These are phyloP conservation scores for Drosophila bunnanda DNA, from an alignment of 2,888 invertebrate species.

Conservation along the genomic window DNA sequence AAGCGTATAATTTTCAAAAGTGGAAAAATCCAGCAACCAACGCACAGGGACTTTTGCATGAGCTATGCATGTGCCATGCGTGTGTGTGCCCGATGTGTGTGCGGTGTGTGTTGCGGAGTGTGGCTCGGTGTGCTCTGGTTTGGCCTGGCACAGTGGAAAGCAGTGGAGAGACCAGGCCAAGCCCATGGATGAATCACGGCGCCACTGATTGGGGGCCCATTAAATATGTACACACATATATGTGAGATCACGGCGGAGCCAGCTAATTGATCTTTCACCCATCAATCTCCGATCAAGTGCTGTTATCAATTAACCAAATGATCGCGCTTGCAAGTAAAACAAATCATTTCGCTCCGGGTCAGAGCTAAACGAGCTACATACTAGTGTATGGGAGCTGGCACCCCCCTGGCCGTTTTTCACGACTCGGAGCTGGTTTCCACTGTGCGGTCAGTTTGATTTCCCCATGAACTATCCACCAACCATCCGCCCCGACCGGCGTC, in stretches of 20 bases:
- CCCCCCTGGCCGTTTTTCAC: conserved; percentile 8
- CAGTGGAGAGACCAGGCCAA: conserved; percentile 14
- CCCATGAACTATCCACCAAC: conserved; percentile 36
- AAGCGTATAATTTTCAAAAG: conserved; percentile 79
- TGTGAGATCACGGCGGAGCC: conserved; percentile 38
- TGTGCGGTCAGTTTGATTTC: conserved; percentile 62
- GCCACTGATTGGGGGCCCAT: conserved; percentile 33
- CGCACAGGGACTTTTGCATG: conserved; percentile 42
- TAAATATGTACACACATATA: conserved; percentile 5
- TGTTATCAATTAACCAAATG: conserved; percentile 67
- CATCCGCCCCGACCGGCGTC: conserved; percentile 5
- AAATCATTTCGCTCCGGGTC: conserved; percentile 64
- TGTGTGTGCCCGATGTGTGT: conserved; percentile 21
- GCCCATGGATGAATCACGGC: conserved; percentile 36
- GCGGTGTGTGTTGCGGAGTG: conserved; percentile 10
- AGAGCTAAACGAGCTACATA: conserved; percentile 49
- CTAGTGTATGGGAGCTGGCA: not conserved
- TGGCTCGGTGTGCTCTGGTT: conserved; percentile 33
- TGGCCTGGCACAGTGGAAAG: conserved; percentile 57
- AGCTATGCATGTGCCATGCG: not conserved
- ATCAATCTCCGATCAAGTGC: conserved; percentile 50
- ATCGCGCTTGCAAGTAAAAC: conserved; percentile 52
- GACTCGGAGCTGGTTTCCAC: conserved; percentile 50
- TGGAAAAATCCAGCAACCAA: conserved; percentile 62
- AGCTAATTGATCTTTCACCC: conserved; percentile 49